Conservation (phyloP, 2,113 vertebrate species). For the Mellivora capensis region DNA sequence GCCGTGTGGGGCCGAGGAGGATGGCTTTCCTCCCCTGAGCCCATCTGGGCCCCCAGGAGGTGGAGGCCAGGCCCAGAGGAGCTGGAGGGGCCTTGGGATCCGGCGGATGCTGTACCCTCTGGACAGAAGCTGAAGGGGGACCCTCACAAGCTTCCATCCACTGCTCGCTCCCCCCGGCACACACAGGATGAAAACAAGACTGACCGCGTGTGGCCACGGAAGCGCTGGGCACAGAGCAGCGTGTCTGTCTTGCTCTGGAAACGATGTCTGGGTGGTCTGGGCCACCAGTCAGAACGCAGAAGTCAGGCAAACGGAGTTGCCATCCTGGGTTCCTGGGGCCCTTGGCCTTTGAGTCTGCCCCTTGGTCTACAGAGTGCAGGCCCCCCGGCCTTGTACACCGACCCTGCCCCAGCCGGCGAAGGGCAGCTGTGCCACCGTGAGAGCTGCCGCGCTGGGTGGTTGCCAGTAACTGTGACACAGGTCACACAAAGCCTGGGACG, state of each 20-base stretch:
- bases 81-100: neutral
- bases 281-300: rapidly evolving
- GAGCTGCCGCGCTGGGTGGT: rapidly evolving
- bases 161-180: neutral
- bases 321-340: neutral
- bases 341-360: neutral
- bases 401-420: rapidly evolving
- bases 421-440: rapidly evolving
- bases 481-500: rapidly evolving
- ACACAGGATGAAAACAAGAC: rapidly evolving
- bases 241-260: rapidly evolving
- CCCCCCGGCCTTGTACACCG: rapidly evolving
- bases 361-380: neutral
- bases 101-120: rapidly evolving
- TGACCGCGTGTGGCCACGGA: rapidly evolving
- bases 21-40: neutral
- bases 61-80: neutral
- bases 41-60: rapidly evolving
- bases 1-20: rapidly evolving
- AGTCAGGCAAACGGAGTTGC: neutral
- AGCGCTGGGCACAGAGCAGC: rapidly evolving
- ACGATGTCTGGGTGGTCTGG: rapidly evolving
- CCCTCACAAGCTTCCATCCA: neutral
- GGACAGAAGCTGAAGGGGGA: neutral
- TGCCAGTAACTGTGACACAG: neutral